phyloP scores from a whole-genome alignment of 53 echinoderm and acorn worm genomes.

The Hippasteria phrygiana region DNA sequence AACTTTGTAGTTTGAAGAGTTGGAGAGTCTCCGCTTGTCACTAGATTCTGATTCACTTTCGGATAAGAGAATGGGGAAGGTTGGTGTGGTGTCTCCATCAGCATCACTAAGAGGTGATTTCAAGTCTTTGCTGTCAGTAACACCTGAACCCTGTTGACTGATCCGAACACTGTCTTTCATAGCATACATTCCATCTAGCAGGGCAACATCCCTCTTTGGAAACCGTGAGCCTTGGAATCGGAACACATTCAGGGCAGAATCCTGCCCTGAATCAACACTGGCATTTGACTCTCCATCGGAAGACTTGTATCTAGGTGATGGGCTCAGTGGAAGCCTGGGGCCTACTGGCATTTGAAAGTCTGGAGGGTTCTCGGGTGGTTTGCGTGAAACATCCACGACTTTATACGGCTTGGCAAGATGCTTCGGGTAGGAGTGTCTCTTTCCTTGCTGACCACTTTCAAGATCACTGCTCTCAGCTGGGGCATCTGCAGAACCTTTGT shows the following conservation, averaged over 20 bases:
- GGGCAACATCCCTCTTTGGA: constrained; percentile 66
- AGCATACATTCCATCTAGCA: constrained; percentile 70
- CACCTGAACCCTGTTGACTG: neutral
- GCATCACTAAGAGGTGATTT: constrained; percentile 27
- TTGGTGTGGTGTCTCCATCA: constrained; percentile 27
- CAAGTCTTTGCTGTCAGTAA: neutral
- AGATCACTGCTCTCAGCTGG: neutral
- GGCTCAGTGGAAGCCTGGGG: constrained; percentile 39
- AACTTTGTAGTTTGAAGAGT: constrained; percentile 85
- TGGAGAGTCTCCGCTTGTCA: constrained; percentile 78
- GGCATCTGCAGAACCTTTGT: constrained; percentile 22
- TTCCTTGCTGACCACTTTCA: neutral
- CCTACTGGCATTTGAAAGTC: neutral
- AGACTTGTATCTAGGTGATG: constrained; percentile 36
- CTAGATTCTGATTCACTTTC: constrained; percentile 51
- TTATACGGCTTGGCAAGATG: constrained; percentile 61
- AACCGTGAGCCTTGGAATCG: constrained; percentile 42
- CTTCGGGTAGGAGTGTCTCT: constrained; percentile 17
- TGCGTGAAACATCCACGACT: constrained; percentile 56
- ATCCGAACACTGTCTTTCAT: constrained; percentile 32
- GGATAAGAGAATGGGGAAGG: constrained; percentile 46
- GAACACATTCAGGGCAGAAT: neutral
- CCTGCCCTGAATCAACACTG: neutral
- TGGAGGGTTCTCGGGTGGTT: constrained; percentile 20
- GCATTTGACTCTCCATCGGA: constrained; percentile 13